Conservation (phyloP, 2,113 vertebrate genomes). For the Strigops habroptila region DNA sequence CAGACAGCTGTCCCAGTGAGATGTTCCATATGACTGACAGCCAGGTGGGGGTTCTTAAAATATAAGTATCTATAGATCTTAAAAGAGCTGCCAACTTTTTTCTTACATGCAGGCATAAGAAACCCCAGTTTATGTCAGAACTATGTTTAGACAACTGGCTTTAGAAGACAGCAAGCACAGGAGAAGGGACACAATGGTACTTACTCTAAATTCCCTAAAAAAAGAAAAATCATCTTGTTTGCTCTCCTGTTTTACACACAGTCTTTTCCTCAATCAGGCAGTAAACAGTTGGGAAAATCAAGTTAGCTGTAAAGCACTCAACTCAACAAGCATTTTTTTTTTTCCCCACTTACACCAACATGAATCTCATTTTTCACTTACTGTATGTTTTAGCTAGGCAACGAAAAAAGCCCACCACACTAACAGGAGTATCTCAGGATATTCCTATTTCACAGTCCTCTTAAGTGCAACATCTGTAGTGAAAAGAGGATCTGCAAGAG, state of each 20-base stretch:
- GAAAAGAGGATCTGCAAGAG: neutral
- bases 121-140: neutral
- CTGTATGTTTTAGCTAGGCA: neutral
- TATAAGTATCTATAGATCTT: neutral
- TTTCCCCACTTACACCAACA: neutral
- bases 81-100: neutral
- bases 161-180: neutral
- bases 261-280: neutral
- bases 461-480: neutral
- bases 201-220: neutral
- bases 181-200: neutral
- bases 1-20: neutral
- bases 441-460: neutral
- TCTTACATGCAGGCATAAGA: neutral
- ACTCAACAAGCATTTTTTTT: neutral
- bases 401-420: neutral
- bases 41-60: neutral
- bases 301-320: neutral
- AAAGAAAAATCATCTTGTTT: neutral
- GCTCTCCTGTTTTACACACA: accelerated
- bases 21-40: neutral
- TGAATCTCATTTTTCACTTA: neutral
- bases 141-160: neutral
- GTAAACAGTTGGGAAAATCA: neutral
- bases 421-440: neutral